These are phyloP conservation scores for Agapostemon virescens DNA, from an alignment of 2,888 invertebrate species.

Conservation along the genomic window DNA sequence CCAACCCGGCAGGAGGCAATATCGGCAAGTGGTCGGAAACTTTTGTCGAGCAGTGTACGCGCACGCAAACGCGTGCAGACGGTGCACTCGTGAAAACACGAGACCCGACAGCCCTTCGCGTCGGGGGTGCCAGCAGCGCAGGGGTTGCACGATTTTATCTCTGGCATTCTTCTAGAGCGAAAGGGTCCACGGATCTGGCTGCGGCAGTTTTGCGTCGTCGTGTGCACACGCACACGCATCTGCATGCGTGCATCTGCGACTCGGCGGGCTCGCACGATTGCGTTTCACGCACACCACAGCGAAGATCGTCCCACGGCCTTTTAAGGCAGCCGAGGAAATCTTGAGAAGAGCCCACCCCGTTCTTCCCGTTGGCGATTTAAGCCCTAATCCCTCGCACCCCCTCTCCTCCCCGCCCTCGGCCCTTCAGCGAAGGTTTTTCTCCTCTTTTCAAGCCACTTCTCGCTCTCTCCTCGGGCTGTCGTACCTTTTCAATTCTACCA, in stretches of 20 bases:
- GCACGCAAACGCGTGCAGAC: neutral
- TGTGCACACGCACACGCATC: neutral
- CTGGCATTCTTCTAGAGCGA: constrained; percentile 68
- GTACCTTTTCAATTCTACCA: constrained; percentile 62
- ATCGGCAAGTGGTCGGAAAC: neutral
- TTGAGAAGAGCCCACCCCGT: constrained; percentile 62
- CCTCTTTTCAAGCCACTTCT: constrained; percentile 25
- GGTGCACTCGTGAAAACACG: constrained; percentile 31
- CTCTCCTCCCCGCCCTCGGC: neutral
- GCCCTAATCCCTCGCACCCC: constrained; percentile 58
- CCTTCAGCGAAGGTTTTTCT: constrained; percentile 9
- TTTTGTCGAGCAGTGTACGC: neutral
- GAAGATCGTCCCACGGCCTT: constrained; percentile 60
- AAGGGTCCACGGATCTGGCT: constrained; percentile 54
- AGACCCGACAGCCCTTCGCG: constrained; percentile 48
- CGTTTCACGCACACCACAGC: neutral
- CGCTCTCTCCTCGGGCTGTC: constrained; percentile 11
- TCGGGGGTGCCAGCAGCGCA: constrained; percentile 50
- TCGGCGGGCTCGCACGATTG: constrained; percentile 1
- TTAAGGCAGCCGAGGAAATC: constrained; percentile 62
- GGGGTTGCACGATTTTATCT: constrained; percentile 73
- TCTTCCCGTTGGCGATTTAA: constrained; percentile 68
- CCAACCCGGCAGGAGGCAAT: neutral
- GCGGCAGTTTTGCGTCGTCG: neutral
- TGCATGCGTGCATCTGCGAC: constrained; percentile 36